Conservation (phyloP, 2,797 vertebrate species). For the Microcaecilia unicolor region DNA sequence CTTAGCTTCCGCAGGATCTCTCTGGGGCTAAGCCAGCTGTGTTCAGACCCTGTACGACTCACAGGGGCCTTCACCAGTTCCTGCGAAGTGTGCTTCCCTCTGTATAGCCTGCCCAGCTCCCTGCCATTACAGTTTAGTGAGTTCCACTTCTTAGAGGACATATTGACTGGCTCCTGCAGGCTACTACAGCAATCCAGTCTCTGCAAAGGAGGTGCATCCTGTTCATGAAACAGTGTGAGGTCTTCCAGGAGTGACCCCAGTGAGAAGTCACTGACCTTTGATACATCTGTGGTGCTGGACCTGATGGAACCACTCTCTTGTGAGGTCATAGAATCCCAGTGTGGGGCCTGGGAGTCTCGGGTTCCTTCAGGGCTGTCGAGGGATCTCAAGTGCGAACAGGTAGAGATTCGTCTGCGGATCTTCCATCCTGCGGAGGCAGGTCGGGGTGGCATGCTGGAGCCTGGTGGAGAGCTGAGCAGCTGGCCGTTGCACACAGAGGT, state of each 20-base stretch:
- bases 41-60: rapidly evolving
- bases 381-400: conserved; percentile 68
- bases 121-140: conserved; percentile 46
- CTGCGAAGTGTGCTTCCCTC: conserved; percentile 63
- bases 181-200: neutral
- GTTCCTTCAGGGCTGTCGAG: conserved; percentile 41
- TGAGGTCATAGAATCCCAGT: neutral
- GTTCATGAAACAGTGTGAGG: neutral
- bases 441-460: too few relatives aligned
- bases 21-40: conserved; percentile 3
- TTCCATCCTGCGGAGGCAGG: too few relatives aligned
- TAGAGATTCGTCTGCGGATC: conserved; percentile 64
- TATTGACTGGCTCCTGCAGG: neutral
- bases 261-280: neutral
- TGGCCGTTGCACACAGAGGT: conserved; percentile 42
- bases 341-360: neutral
- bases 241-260: neutral
- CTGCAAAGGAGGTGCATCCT: neutral
- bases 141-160: conserved; percentile 31
- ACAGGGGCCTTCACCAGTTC: conserved; percentile 59
- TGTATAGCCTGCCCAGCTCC: conserved; percentile 58
- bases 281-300: neutral
- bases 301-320: neutral
- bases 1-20: neutral
- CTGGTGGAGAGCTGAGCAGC: conserved; percentile 35